Evolutionary conservation across 1,140 invertebrate genomes (phyloP).

Genomic region (Drepana arcuata): DNA sequence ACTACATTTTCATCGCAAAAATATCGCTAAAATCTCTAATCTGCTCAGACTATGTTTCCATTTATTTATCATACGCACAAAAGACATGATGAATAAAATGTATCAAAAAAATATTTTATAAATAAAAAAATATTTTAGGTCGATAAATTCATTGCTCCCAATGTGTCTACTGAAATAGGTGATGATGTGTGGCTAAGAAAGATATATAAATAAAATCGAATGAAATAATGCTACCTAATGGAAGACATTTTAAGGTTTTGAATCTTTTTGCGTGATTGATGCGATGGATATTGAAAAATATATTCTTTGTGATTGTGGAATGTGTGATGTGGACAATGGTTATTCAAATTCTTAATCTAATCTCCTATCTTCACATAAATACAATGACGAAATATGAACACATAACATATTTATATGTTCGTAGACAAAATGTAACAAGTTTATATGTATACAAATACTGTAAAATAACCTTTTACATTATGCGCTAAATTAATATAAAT

Average conservation of each 20-base stretch:
- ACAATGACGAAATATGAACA: conserved; percentile 41
- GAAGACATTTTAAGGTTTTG: conserved; percentile 58
- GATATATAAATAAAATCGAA: conserved; percentile 12
- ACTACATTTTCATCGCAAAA: conserved; percentile 52
- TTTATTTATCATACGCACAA: conserved; percentile 20
- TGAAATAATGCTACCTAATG: conserved; percentile 61
- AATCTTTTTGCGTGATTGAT: too few species aligned
- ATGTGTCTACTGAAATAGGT: conserved; percentile 29
- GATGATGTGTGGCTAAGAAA: conserved; percentile 7
- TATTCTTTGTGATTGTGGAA: too few species aligned
- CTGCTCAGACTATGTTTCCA: conserved; percentile 37
- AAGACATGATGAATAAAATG: conserved; percentile 21
- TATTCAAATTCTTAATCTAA: conserved; percentile 24
- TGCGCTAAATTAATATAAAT: conserved; percentile 48
- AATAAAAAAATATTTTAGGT: too few species aligned
- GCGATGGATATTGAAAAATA: too few species aligned
- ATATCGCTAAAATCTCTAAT: conserved; percentile 61
- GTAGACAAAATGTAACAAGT: conserved; percentile 28
- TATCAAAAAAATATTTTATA: conserved; percentile 53
- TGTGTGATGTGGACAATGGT: conserved; percentile 23
- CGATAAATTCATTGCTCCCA: conserved; percentile 53
- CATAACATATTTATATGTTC: conserved; percentile 22
- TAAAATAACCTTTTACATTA: conserved; percentile 35
- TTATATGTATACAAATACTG: conserved; percentile 23
- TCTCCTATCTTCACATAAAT: conserved; percentile 14